A percentile compares a stretch with the other conserved stretches of the same genome.
phyloP scores from a whole-genome alignment of 1,140 invertebrate genomes.

The Macrosteles quadrilineatus region DNA sequence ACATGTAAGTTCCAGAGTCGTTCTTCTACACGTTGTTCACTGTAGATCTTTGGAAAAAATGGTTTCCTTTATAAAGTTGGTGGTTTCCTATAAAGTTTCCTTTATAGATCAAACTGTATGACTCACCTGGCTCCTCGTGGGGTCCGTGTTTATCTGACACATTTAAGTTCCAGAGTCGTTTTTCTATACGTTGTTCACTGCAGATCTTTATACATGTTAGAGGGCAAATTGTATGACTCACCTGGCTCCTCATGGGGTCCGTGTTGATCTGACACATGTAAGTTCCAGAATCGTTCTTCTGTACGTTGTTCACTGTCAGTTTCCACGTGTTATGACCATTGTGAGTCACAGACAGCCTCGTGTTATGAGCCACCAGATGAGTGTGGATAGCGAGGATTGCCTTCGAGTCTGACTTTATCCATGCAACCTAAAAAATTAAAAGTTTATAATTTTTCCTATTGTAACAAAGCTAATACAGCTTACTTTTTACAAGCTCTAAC shows the following conservation, averaged over 20 bases:
- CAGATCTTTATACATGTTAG: too few species aligned
- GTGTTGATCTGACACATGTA: conserved; percentile 94
- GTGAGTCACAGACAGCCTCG: conserved; percentile 79
- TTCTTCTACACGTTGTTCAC: too few species aligned
- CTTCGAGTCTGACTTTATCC: conserved; percentile 89
- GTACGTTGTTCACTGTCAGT: conserved; percentile 83
- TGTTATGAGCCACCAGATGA: conserved; percentile 86
- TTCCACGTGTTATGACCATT: conserved; percentile 92
- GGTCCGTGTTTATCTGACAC: conserved; percentile 91
- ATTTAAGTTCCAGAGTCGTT: conserved; percentile 86
- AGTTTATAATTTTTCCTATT: too few species aligned
- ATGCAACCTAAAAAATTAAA: conserved; percentile 78
- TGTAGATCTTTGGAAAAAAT: too few species aligned
- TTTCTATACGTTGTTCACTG: too few species aligned
- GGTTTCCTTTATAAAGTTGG: too few species aligned
- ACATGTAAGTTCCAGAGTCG: conserved; percentile 88
- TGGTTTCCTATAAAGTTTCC: too few species aligned
- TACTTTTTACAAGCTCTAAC: too few species aligned
- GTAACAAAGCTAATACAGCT: too few species aligned
- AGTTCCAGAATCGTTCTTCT: conserved; percentile 82
- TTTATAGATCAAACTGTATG: too few species aligned
- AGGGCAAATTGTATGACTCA: conserved; percentile 47
- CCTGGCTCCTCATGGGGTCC: conserved; percentile 86
- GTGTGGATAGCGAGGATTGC: conserved; percentile 87
- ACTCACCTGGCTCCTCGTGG: conserved; percentile 81